Percentiles rank a stretch among this genome's conserved stretches.
phyloP scores from a whole-genome alignment of 2,113 vertebrate species.

The Channa argus region DNA sequence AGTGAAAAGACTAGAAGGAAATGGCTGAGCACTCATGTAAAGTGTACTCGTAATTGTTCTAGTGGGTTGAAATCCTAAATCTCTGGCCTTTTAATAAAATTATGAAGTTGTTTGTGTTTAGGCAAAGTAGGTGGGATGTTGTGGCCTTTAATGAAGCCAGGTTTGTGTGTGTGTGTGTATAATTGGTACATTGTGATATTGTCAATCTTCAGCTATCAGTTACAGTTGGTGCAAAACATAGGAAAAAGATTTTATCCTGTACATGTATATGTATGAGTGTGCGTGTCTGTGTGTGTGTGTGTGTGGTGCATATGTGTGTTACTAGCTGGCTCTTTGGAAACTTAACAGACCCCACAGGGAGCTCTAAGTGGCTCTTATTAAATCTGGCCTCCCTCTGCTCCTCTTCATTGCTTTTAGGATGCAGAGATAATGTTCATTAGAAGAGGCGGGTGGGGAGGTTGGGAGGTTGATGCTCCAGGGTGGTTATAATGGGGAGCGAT shows the following conservation, averaged over 20 bases:
- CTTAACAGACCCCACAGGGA: conserved; percentile 50
- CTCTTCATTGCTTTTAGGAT: conserved; percentile 72
- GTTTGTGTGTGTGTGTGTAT: background rate
- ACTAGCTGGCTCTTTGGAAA: conserved; percentile 11
- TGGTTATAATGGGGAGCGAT: conserved; percentile 59
- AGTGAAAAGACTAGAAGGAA: background rate
- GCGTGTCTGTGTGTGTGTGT: conserved; percentile 16
- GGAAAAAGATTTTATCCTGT: conserved; percentile 6
- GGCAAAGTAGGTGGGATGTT: background rate
- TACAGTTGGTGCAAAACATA: conserved; percentile 9
- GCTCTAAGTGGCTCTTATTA: conserved; percentile 72
- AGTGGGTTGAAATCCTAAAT: background rate
- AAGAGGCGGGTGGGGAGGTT: conserved; percentile 46
- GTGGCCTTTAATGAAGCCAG: background rate
- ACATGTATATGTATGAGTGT: background rate
- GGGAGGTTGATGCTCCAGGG: conserved; percentile 43
- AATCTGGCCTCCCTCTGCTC: conserved; percentile 62
- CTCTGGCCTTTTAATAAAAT: background rate
- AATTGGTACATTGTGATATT: background rate
- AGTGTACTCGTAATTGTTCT: background rate
- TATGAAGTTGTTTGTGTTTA: background rate
- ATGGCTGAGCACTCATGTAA: background rate
- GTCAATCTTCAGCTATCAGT: conserved; percentile 12
- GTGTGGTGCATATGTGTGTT: conserved; percentile 20
- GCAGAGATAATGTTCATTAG: conserved; percentile 72